Evolutionary conservation across 2,888 invertebrate species (phyloP).

Genomic region (Trissoscelio sp.): DNA sequence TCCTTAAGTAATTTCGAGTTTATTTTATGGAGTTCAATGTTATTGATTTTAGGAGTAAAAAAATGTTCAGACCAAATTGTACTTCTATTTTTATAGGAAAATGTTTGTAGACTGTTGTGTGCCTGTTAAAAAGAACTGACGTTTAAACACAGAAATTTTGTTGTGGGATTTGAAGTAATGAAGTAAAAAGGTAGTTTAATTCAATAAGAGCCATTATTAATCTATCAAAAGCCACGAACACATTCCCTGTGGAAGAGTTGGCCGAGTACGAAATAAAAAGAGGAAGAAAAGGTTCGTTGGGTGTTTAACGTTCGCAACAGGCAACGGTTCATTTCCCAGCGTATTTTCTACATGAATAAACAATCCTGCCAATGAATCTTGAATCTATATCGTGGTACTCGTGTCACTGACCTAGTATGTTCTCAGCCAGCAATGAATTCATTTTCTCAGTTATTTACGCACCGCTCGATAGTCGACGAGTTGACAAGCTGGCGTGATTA

Average conservation of each 20-base stretch:
- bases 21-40: background rate
- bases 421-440: constrained; percentile 67
- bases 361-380: constrained; percentile 58
- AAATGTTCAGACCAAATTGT: too few species aligned
- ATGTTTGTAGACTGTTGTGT: too few species aligned
- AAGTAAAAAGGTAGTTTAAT: too few species aligned
- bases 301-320: constrained; percentile 35
- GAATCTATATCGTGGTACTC: constrained; percentile 46
- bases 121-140: too few species aligned
- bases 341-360: constrained; percentile 61
- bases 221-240: constrained; percentile 18
- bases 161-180: too few species aligned
- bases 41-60: background rate
- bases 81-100: too few species aligned
- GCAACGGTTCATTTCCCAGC: constrained; percentile 55
- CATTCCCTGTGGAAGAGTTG: background rate
- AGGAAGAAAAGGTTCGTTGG: constrained; percentile 15
- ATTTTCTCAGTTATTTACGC: constrained; percentile 69
- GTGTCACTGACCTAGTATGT: constrained; percentile 67
- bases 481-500: constrained; percentile 67
- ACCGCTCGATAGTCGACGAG: constrained; percentile 64
- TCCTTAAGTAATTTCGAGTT: constrained; percentile 1
- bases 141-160: too few species aligned
- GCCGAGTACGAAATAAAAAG: constrained; percentile 11
- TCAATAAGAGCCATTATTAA: constrained; percentile 14